Conservation (phyloP, 1,140 invertebrate species). For the Leptinotarsa texana region DNA sequence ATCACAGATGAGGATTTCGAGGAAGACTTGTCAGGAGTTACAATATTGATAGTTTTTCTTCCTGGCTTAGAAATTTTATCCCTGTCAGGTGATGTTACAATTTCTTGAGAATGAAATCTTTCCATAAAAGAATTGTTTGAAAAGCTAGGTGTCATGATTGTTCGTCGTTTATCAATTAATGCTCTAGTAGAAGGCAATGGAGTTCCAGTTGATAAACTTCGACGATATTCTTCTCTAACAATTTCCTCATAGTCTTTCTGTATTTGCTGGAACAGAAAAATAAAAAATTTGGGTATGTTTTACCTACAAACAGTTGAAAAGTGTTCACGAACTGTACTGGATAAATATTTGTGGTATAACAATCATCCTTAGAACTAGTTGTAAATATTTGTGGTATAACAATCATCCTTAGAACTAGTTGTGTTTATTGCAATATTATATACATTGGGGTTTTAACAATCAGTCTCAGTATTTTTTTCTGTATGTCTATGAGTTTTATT, state of each 20-base stretch:
- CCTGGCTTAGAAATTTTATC: neutral
- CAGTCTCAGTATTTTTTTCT: no score
- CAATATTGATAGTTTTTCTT: neutral
- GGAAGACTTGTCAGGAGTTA: neutral
- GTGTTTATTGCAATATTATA: no score
- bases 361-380: no score
- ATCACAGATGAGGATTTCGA: neutral
- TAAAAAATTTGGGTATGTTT: neutral
- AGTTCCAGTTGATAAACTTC: slow-evolving; percentile 31
- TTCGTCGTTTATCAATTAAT: slow-evolving; percentile 35
- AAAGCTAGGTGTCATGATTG: neutral
- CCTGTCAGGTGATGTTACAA: neutral
- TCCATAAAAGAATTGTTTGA: neutral
- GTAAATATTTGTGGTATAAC: no score
- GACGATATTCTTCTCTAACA: slow-evolving; percentile 43
- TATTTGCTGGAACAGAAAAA: slow-evolving; percentile 41
- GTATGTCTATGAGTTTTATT: no score
- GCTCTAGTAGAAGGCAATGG: slow-evolving; percentile 34
- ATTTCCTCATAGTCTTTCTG: slow-evolving; percentile 49
- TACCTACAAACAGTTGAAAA: no score
- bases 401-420: no score
- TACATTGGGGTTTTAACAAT: no score
- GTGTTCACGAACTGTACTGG: no score
- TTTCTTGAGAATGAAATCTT: neutral
- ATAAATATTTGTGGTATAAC: no score